A percentile compares a stretch with the other conserved stretches of the same genome.
These are phyloP conservation scores for Sciurus vulgaris DNA, from an alignment of 2,797 vertebrate genomes.

Conservation along the genomic window DNA sequence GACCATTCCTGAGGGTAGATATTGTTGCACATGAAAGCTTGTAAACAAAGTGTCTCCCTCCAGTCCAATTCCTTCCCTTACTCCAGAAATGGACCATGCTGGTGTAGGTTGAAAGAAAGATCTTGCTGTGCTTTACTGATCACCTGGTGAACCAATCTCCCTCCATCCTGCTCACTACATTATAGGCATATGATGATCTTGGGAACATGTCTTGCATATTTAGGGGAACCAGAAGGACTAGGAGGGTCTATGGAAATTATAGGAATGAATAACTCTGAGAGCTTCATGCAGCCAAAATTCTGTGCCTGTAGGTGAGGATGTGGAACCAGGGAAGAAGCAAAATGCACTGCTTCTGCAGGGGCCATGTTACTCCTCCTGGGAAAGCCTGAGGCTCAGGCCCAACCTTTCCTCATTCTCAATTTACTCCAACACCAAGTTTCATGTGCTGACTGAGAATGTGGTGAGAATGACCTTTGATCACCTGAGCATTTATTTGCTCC, in stretches of 20 bases:
- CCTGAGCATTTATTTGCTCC: conserved; percentile 43
- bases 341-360: not conserved
- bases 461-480: not conserved
- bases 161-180: not conserved
- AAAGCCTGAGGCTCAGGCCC: not conserved
- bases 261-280: not conserved
- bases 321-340: not conserved
- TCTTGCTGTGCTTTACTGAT: not conserved
- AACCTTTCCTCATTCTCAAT: not conserved
- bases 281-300: not conserved
- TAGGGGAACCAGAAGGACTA: not conserved
- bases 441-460: not conserved
- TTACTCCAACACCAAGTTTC: not conserved
- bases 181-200: not conserved
- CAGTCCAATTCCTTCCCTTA: not conserved
- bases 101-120: not conserved
- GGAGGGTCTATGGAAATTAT: not conserved
- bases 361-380: not conserved
- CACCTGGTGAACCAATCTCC: not conserved
- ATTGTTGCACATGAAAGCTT: not conserved
- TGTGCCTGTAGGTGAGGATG: accelerated
- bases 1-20: not conserved
- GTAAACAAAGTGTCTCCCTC: not conserved
- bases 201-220: not conserved
- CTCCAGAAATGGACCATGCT: not conserved